phyloP scores from a whole-genome alignment of 2,113 vertebrate genomes.

The Oncorhynchus nerka region DNA sequence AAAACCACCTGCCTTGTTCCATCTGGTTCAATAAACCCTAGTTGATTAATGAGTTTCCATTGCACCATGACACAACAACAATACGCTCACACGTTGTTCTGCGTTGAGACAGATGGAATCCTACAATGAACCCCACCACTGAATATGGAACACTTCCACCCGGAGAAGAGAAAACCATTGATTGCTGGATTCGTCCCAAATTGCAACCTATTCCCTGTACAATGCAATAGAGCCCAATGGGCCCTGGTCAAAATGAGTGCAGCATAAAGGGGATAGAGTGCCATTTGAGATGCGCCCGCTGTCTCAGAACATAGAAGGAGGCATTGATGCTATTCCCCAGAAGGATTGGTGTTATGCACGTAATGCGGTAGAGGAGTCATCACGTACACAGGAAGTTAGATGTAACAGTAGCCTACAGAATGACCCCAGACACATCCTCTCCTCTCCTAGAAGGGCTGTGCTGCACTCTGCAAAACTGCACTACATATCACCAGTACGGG shows the following conservation, averaged over 20 bases:
- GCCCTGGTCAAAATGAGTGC: no score
- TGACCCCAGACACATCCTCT: neutral
- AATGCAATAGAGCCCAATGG: no score
- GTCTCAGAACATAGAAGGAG: slow-evolving; percentile 64
- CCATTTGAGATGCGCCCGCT: slow-evolving; percentile 16
- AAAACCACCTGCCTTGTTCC: slow-evolving; percentile 4
- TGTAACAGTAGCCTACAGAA: neutral
- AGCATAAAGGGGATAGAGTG: no score
- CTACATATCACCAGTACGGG: neutral
- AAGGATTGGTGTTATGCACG: slow-evolving; percentile 41
- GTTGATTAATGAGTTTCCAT: slow-evolving; percentile 58
- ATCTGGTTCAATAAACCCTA: slow-evolving; percentile 31
- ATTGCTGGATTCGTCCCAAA: slow-evolving; percentile 18
- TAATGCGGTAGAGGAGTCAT: slow-evolving; percentile 34
- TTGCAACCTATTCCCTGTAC: no score
- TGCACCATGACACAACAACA: slow-evolving; percentile 30
- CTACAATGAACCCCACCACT: slow-evolving; percentile 62
- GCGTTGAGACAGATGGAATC: slow-evolving; percentile 55
- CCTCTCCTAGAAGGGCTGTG: neutral
- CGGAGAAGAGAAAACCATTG: slow-evolving; percentile 53
- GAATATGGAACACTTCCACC: slow-evolving; percentile 69
- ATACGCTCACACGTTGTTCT: slow-evolving; percentile 5
- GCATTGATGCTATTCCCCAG: slow-evolving; percentile 59
- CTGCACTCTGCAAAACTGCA: neutral
- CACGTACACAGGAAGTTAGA: slow-evolving; percentile 22